Base-by-base conservation (phyloP, 2,888 invertebrate genomes). In the Sarcophaga carnaria region DNA sequence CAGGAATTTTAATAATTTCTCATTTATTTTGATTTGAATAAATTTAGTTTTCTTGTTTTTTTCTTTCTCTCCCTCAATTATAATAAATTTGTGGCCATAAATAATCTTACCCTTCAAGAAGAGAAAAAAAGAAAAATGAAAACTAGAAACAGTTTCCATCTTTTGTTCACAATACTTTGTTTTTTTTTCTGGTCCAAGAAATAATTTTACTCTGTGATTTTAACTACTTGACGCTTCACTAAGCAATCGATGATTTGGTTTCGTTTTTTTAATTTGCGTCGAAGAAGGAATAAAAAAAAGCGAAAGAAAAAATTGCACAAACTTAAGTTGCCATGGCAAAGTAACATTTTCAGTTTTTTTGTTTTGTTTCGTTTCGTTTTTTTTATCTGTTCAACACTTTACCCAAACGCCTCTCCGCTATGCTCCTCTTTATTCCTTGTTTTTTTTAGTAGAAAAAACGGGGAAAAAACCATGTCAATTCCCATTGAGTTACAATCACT, bases 401-500 rank as follows among this genome's bases (percentile, higher is more conserved):
- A 49, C 60, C 47, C 11, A 14, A 49, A 11, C 14, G 0, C 14
- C 2, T 1, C 49, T 14, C 11, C 49, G 4, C 14, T 4, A 14
- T 1, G 14, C 14, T 49, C 14, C 14, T 11, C 11, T 49, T 49
- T 49, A 11, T 14, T 14, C 14, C 49, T 49, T 14, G 4, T 12
- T 49, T 49, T 49, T 49, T 49, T 49, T 49, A 14, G 11, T 37
- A 22, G 59, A 14, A 70, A 20, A 49, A 66, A 27, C 49, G 64
- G 62, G 49, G 74, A 47, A 63, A n/a, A 70, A 82, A 60, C 62
- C 49, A 66, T 80, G 75, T 66, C 76, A 80, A 71, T 80, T 71
- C 80, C 80, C 76, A 85, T 77, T 66, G 64, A 66, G 49, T 66
- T 71, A 45, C 80, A 84, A 84, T 79, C 75, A 83, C 79, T 83